Percentiles rank a stretch among this genome's conserved stretches.
phyloP scores from a whole-genome alignment of 2,888 invertebrate species.

The Phortica okadai region DNA sequence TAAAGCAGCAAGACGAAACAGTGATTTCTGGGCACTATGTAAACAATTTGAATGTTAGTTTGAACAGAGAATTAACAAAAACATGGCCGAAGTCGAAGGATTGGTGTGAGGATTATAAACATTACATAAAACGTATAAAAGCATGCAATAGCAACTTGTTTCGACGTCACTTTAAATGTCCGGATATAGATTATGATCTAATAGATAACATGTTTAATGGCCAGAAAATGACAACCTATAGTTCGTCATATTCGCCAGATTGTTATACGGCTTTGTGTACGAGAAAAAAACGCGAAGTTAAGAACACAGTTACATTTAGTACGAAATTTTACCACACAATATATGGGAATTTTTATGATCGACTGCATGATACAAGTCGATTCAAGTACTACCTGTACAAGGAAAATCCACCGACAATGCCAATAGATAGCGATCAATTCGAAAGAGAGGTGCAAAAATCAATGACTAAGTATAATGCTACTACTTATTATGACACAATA shows the following conservation, averaged over 20 bases:
- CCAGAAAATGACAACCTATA: background rate
- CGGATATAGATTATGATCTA: background rate
- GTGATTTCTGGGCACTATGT: background rate
- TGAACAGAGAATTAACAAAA: background rate
- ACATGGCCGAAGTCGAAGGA: slow-evolving; percentile 7
- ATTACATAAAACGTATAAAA: background rate
- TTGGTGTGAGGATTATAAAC: slow-evolving; percentile 10
- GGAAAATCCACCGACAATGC: background rate
- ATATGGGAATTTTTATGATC: slow-evolving; percentile 8
- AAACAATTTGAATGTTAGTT: background rate
- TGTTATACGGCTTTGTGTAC: background rate
- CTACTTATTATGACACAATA: slow-evolving; percentile 10
- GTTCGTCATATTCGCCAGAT: slow-evolving; percentile 10
- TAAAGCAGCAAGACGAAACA: background rate
- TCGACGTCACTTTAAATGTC: background rate
- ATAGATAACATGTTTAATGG: background rate
- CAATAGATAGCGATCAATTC: background rate
- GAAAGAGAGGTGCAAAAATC: background rate
- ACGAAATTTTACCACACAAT: background rate
- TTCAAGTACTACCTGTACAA: background rate
- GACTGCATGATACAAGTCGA: background rate
- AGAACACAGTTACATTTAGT: background rate
- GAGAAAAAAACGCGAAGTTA: background rate
- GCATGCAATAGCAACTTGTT: background rate
- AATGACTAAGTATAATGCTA: slow-evolving; percentile 11